Evolutionary conservation across 2,113 vertebrate genomes (phyloP).

Genomic region (Macquaria ambigua): DNA sequence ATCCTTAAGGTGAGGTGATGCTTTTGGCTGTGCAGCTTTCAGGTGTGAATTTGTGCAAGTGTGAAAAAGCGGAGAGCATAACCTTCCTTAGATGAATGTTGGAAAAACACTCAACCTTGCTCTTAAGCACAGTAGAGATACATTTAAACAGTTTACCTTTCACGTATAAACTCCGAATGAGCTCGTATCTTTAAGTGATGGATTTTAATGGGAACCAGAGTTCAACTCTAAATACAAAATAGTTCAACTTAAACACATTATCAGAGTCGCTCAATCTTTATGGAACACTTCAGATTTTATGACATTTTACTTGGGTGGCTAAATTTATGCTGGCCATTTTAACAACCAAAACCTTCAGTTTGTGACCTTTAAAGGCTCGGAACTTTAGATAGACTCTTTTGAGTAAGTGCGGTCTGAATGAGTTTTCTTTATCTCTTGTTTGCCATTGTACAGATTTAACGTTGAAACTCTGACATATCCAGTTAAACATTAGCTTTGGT

Average conservation of each 20-base stretch:
- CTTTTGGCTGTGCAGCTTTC: constrained; percentile 6
- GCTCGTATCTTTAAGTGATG: constrained; percentile 13
- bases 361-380: constrained; percentile 70
- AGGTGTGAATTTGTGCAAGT: not conserved
- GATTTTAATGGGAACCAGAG: constrained; percentile 38
- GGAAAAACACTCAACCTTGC: constrained; percentile 45
- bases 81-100: constrained; percentile 13
- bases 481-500: constrained; percentile 53
- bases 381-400: constrained; percentile 27
- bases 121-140: not conserved
- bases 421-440: constrained; percentile 45
- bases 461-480: constrained; percentile 43
- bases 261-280: constrained; percentile 43
- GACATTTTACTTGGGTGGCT: constrained; percentile 49
- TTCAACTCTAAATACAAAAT: constrained; percentile 39
- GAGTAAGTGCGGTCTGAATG: constrained; percentile 12
- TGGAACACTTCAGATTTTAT: constrained; percentile 63
- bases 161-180: constrained; percentile 43
- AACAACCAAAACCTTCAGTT: constrained; percentile 40
- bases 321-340: constrained; percentile 43
- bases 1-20: constrained; percentile 93
- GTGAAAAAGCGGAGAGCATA: not conserved
- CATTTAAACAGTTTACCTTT: constrained; percentile 61
- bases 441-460: constrained; percentile 38
- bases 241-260: constrained; percentile 48